These are phyloP conservation scores for Peromyscus maniculatus DNA, from an alignment of 2,113 vertebrate genomes.

Conservation along the genomic window DNA sequence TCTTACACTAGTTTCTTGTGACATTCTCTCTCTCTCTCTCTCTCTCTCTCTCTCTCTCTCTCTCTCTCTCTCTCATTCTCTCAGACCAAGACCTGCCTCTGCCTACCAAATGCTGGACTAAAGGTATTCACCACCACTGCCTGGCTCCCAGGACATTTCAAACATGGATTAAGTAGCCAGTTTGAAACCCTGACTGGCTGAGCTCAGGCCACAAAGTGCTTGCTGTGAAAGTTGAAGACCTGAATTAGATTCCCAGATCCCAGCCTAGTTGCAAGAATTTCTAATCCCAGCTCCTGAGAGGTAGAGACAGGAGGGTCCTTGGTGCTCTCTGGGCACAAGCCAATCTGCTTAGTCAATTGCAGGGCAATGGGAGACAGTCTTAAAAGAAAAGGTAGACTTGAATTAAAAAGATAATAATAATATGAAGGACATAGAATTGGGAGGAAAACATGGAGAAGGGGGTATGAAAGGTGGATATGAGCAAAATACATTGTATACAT, in stretches of 20 bases:
- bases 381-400: neutral
- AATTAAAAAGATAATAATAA: neutral
- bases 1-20: neutral
- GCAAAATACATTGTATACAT: neutral
- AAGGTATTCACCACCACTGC: too few species aligned
- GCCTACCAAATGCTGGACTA: too few species aligned
- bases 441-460: neutral
- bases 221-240: neutral
- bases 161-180: neutral
- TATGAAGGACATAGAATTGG: neutral
- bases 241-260: too few species aligned
- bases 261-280: neutral
- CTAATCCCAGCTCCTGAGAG: neutral
- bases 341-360: neutral
- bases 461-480: neutral
- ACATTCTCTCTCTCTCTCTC: too few species aligned
- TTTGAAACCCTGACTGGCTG: neutral
- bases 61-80: too few species aligned
- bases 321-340: too few species aligned
- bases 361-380: neutral
- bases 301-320: neutral
- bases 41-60: too few species aligned
- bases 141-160: neutral
- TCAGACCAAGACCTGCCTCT: too few species aligned
- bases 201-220: neutral